These are phyloP conservation scores for Megaptera novaeangliae DNA, from an alignment of 2,113 vertebrate species.

Conservation along the genomic window DNA sequence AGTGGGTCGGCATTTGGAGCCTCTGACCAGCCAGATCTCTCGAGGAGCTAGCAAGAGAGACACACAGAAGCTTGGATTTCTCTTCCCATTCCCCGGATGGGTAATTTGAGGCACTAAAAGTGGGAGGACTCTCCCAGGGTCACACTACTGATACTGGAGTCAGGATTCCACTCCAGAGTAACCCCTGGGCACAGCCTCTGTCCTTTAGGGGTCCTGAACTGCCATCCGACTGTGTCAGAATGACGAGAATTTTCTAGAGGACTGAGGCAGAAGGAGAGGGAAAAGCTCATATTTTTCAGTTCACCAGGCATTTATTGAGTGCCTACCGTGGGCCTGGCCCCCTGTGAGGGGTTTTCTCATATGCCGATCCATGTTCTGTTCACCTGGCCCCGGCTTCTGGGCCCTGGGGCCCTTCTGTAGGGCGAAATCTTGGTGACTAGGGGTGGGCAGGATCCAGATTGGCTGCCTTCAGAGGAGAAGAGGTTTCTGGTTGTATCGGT, in stretches of 20 bases:
- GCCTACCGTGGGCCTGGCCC: neutral
- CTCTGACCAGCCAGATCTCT: neutral
- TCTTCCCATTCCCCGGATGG: neutral
- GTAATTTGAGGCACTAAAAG: neutral
- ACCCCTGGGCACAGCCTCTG: neutral
- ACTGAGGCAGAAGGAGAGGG: neutral
- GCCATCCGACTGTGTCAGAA: neutral
- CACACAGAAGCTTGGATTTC: neutral
- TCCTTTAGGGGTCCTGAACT: neutral
- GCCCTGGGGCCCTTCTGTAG: neutral
- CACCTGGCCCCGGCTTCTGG: neutral
- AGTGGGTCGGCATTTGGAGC: neutral
- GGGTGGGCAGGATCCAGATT: neutral
- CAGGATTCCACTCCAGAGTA: neutral
- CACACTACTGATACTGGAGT: neutral
- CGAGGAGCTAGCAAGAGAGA: neutral
- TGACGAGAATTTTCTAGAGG: neutral
- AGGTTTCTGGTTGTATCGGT: neutral
- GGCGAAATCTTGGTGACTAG: neutral
- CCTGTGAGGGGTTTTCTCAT: neutral
- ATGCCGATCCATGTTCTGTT: neutral
- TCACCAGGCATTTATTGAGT: neutral
- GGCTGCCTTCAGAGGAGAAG: neutral
- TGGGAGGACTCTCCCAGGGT: neutral
- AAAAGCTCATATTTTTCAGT: neutral